Evolutionary conservation across 2,797 vertebrate species (phyloP).

Genomic region (Gymnopithys bicolor): DNA sequence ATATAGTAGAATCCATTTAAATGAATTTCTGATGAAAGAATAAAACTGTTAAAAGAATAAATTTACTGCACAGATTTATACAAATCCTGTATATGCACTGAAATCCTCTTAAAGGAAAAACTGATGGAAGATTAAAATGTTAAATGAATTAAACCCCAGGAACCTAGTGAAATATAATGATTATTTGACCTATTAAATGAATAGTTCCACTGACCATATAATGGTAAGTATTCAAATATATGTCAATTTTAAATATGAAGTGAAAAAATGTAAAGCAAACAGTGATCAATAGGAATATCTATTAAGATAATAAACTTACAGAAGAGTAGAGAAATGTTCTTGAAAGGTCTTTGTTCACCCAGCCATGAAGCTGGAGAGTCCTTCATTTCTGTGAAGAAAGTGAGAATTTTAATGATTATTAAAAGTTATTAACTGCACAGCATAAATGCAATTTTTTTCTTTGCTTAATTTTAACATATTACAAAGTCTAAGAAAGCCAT

Average conservation of each 20-base stretch:
- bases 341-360: conserved; percentile 33
- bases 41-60: conserved; percentile 82
- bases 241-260: conserved; percentile 70
- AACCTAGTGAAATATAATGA: conserved; percentile 76
- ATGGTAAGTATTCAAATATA: conserved; percentile 57
- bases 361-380: not conserved
- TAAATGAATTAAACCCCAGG: conserved; percentile 79
- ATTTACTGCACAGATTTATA: conserved; percentile 81
- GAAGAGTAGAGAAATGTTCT: conserved; percentile 26
- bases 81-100: conserved; percentile 76
- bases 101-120: conserved; percentile 81
- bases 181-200: conserved; percentile 80
- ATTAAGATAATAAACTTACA: conserved; percentile 55
- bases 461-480: not conserved
- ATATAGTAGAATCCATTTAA: conserved; percentile 79
- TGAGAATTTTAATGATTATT: not conserved
- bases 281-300: conserved; percentile 51
- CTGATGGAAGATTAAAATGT: conserved; percentile 80
- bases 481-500: not conserved
- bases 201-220: conserved; percentile 64
- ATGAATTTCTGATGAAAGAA: conserved; percentile 84
- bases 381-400: not conserved
- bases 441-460: not conserved
- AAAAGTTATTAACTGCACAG: not conserved
- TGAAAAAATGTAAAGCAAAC: conserved; percentile 69